These are phyloP conservation scores for Agriopis aurantiaria DNA, from an alignment of 2,888 invertebrate species.

Conservation along the genomic window DNA sequence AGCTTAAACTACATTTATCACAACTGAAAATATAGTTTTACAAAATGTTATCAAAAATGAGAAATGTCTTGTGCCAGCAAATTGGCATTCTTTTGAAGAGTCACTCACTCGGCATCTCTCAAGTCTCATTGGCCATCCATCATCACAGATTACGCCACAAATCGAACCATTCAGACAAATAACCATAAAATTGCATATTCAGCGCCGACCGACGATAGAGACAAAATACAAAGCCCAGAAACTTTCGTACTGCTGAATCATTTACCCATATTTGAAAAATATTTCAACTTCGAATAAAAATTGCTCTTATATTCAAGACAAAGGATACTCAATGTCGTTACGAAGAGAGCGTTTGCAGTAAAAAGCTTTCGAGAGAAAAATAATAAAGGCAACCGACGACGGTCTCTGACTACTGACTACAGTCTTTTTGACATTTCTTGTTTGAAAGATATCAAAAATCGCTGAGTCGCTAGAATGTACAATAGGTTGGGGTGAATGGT, in stretches of 20 bases:
- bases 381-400: slow-evolving; percentile 55
- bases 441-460: slow-evolving; percentile 69
- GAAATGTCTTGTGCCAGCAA: slow-evolving; percentile 52
- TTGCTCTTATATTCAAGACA: slow-evolving; percentile 61
- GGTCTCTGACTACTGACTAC: slow-evolving; percentile 56
- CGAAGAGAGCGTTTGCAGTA: slow-evolving; percentile 53
- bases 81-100: slow-evolving; percentile 63
- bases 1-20: background rate
- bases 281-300: slow-evolving; percentile 61
- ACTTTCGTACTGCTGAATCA: slow-evolving; percentile 68
- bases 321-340: slow-evolving; percentile 61
- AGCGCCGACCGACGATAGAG: slow-evolving; percentile 66
- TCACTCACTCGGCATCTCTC: slow-evolving; percentile 66
- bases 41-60: slow-evolving; percentile 39
- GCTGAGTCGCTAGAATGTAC: slow-evolving; percentile 61
- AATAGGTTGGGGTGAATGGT: slow-evolving; percentile 57
- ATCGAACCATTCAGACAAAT: slow-evolving; percentile 70
- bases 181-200: slow-evolving; percentile 76
- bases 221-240: slow-evolving; percentile 66
- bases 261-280: slow-evolving; percentile 57
- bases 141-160: slow-evolving; percentile 72
- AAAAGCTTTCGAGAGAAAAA: slow-evolving; percentile 58
- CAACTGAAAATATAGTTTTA: background rate
- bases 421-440: slow-evolving; percentile 59
- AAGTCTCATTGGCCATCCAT: slow-evolving; percentile 69